phyloP scores from a whole-genome alignment of 2,888 invertebrate species.

The Orthosia cruda region DNA sequence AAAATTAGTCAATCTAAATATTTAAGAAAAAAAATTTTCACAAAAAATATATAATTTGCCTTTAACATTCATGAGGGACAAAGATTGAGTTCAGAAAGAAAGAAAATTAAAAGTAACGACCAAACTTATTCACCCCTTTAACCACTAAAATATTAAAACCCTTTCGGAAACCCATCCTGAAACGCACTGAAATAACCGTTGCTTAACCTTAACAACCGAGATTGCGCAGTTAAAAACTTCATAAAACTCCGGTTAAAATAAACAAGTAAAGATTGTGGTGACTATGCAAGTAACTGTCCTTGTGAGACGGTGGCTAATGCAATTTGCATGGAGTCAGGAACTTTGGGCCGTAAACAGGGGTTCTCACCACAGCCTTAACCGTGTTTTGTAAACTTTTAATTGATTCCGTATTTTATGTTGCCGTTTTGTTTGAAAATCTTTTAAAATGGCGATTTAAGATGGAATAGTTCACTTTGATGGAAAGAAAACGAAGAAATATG shows the following conservation, averaged over 20 bases:
- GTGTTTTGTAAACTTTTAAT: slow-evolving; percentile 70
- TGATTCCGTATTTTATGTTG: slow-evolving; percentile 68
- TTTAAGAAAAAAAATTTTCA: background rate
- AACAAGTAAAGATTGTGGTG: slow-evolving; percentile 71
- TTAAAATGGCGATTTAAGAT: slow-evolving; percentile 32
- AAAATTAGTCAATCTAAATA: no score
- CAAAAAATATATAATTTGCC: background rate
- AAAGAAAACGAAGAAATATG: slow-evolving; percentile 5
- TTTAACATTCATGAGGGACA: background rate
- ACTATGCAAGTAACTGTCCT: slow-evolving; percentile 59
- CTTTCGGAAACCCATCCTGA: slow-evolving; percentile 36
- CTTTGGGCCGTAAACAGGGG: slow-evolving; percentile 68
- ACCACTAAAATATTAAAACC: slow-evolving; percentile 30
- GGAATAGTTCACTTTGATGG: slow-evolving; percentile 32
- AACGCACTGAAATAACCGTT: slow-evolving; percentile 36
- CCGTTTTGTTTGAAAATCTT: slow-evolving; percentile 62
- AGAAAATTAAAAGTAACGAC: slow-evolving; percentile 14
- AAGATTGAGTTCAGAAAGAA: background rate
- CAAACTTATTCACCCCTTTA: slow-evolving; percentile 20
- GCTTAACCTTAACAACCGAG: slow-evolving; percentile 49
- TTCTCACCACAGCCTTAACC: slow-evolving; percentile 63
- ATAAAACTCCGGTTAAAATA: slow-evolving; percentile 69
- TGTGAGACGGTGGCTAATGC: slow-evolving; percentile 67
- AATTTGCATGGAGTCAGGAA: slow-evolving; percentile 72
- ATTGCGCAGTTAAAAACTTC: slow-evolving; percentile 62